Percentiles rank a stretch among this genome's conserved stretches.
Conservation (phyloP, 2,888 invertebrate genomes). For the Tineola bisselliella region DNA sequence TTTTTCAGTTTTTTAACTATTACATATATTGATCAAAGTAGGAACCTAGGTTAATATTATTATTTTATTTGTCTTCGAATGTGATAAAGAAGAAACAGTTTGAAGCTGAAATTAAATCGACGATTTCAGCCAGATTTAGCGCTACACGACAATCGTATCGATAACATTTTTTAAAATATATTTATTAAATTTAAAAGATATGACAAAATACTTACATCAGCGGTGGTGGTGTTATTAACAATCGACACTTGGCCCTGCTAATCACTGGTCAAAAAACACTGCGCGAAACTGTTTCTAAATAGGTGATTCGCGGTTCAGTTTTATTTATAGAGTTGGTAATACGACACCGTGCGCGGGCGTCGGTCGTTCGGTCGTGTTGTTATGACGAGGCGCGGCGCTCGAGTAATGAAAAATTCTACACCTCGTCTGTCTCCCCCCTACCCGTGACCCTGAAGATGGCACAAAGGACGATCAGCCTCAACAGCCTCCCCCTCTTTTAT, state of each 20-base stretch:
- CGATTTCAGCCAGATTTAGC: not conserved
- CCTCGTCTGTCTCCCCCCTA: conserved; percentile 15
- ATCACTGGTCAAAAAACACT: conserved; percentile 64
- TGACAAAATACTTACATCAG: conserved; percentile 43
- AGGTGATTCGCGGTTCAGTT: conserved; percentile 61
- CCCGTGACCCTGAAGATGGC: conserved; percentile 17
- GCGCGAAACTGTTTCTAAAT: conserved; percentile 62
- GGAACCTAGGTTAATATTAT: no score
- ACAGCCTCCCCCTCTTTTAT: conserved; percentile 1
- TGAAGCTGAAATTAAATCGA: not conserved
- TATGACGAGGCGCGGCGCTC: conserved; percentile 47
- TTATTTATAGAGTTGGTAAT: conserved; percentile 65
- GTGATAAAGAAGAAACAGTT: no score
- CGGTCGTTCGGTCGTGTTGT: conserved; percentile 51
- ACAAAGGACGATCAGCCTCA: conserved; percentile 15
- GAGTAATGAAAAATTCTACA: conserved; percentile 32
- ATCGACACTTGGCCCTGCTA: conserved; percentile 65
- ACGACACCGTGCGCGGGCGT: conserved; percentile 61
- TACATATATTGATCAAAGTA: no score
- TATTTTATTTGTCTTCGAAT: no score
- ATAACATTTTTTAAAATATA: conserved; percentile 61
- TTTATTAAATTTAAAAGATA: conserved; percentile 19
- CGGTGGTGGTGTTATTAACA: conserved; percentile 26
- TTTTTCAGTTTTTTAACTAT: no score
- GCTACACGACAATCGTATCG: conserved; percentile 21